Evolutionary conservation across 2,888 invertebrate genomes (phyloP).

Genomic region (Nomada fabriciana): DNA sequence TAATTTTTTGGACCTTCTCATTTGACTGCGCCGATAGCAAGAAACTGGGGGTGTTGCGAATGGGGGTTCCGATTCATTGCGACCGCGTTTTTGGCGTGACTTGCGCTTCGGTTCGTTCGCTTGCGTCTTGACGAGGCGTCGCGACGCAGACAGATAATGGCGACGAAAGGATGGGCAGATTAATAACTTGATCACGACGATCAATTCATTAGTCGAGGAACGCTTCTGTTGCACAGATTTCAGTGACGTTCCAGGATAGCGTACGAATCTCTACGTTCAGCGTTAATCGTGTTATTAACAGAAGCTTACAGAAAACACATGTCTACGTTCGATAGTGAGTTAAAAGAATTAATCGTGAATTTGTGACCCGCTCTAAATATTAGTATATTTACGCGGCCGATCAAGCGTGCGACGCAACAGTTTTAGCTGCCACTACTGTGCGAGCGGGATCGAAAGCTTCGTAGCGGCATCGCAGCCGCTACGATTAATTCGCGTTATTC

Average conservation of each 20-base stretch:
- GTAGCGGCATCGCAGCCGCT: constrained; percentile 29
- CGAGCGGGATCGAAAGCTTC: constrained; percentile 20
- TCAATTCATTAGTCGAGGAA: background rate
- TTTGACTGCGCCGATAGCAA: too few species aligned
- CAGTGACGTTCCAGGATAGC: background rate
- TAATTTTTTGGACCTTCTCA: background rate
- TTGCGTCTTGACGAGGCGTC: constrained; percentile 29
- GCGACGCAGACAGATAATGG: constrained; percentile 36
- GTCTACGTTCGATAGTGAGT: too few species aligned
- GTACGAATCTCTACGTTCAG: too few species aligned
- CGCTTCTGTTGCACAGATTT: background rate
- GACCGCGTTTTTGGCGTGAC: constrained; percentile 18
- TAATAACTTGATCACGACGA: background rate
- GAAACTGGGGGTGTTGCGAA: background rate
- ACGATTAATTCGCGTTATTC: constrained; percentile 71
- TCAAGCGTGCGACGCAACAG: background rate
- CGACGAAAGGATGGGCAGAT: background rate
- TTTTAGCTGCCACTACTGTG: background rate
- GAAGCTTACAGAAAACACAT: too few species aligned
- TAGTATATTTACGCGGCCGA: background rate
- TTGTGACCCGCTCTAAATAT: too few species aligned
- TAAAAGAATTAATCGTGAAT: too few species aligned
- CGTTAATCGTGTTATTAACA: too few species aligned
- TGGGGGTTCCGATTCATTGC: background rate
- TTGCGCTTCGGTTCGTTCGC: constrained; percentile 23